These are phyloP conservation scores for Danio jaintianensis DNA, from an alignment of 2,797 vertebrate genomes.

Conservation along the genomic window DNA sequence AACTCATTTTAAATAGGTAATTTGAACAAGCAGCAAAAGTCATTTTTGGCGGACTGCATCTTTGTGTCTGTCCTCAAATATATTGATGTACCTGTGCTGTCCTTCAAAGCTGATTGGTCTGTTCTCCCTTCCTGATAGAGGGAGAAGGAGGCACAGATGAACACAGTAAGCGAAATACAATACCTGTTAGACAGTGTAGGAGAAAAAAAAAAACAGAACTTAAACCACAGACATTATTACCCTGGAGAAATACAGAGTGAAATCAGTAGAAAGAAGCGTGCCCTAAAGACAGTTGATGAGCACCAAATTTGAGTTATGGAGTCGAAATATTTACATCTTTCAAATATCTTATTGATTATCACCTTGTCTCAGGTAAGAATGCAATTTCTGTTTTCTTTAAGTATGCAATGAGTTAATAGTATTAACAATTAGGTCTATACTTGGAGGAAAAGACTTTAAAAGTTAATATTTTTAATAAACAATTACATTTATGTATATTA, in stretches of 20 bases:
- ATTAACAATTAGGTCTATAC: neutral
- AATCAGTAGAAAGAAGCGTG: constrained; percentile 53
- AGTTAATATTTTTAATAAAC: neutral
- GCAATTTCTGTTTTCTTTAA: constrained; percentile 33
- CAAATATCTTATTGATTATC: constrained; percentile 68
- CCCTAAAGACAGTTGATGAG: constrained; percentile 66
- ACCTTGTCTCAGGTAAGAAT: constrained; percentile 69
- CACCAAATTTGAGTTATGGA: constrained; percentile 63
- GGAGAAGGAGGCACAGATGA: constrained; percentile 71
- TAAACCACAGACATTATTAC: constrained; percentile 58
- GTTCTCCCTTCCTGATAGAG: constrained; percentile 63
- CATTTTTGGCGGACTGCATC: neutral
- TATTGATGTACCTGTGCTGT: constrained; percentile 25
- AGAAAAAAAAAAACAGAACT: constrained; percentile 45
- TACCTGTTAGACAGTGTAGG: constrained; percentile 69
- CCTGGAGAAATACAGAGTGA: constrained; percentile 68
- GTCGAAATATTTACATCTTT: constrained; percentile 61
- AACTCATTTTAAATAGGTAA: too few relatives aligned
- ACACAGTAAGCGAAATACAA: constrained; percentile 75
- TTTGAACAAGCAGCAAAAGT: too few relatives aligned
- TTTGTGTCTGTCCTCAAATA: constrained; percentile 15
- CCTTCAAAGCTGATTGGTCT: constrained; percentile 66
- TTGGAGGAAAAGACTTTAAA: neutral
- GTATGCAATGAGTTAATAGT: neutral
- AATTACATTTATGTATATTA: neutral